Evolutionary conservation across 2,888 invertebrate species (phyloP).

Genomic region (Orthonevra nobilis): DNA sequence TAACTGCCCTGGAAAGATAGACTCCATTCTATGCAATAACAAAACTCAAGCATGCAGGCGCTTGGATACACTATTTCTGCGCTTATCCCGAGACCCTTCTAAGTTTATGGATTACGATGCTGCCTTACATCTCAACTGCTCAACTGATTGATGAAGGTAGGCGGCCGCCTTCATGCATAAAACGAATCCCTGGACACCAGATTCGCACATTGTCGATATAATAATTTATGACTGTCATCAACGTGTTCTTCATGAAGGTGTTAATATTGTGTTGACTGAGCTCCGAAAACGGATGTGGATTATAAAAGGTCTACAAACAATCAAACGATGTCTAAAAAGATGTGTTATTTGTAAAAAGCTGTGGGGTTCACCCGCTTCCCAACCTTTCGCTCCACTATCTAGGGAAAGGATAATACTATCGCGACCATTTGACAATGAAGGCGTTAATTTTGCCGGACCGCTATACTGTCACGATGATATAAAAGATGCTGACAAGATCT

Average conservation of each 20-base stretch:
- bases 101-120: constrained; percentile 9
- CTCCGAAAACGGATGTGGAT: not conserved
- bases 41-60: not conserved
- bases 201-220: not conserved
- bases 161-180: not conserved
- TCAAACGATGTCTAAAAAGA: not conserved
- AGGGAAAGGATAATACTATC: not conserved
- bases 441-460: constrained; percentile 4
- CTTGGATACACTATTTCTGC: not conserved
- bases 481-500: not conserved
- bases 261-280: not conserved
- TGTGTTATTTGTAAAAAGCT: not conserved
- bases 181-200: not conserved
- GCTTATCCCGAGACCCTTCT: constrained; percentile 1
- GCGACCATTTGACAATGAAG: not conserved
- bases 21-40: not conserved
- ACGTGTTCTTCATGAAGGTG: not conserved
- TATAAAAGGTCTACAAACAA: not conserved
- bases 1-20: not conserved
- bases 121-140: too few species aligned
- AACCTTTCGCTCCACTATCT: not conserved
- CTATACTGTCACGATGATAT: not conserved
- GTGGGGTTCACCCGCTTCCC: not conserved
- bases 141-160: not conserved
- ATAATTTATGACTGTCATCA: constrained; percentile 5